A percentile compares a stretch with the other conserved stretches of the same genome.
These are phyloP conservation scores for Holothuria leucospilota DNA, from an alignment of 53 echinoderm and acorn worm species.

Conservation along the genomic window DNA sequence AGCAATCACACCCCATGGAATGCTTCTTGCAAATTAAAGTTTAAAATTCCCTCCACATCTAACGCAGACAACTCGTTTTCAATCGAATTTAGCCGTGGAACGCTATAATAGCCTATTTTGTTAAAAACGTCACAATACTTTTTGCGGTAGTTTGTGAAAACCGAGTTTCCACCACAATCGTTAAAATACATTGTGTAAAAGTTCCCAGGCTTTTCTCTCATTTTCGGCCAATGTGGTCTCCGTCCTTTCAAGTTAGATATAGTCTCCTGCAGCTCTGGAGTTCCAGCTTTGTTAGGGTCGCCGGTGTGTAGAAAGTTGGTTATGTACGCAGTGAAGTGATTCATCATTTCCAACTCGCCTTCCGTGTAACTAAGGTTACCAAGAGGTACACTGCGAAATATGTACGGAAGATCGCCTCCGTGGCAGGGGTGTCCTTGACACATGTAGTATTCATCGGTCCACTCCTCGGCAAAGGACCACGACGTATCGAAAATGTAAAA, in stretches of 20 bases:
- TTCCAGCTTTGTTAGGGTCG: constrained; percentile 1
- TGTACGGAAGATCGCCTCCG: constrained; percentile 14
- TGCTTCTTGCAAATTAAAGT: too few species aligned
- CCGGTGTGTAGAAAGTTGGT: constrained; percentile 15
- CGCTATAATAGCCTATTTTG: not conserved
- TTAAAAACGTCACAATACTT: not conserved
- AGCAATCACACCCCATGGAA: too few species aligned
- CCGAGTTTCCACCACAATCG: not conserved
- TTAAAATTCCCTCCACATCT: too few species aligned
- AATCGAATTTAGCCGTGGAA: not conserved
- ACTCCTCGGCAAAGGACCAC: not conserved
- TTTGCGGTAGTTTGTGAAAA: not conserved
- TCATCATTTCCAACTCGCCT: not conserved
- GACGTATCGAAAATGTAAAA: constrained; percentile 10
- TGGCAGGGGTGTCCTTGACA: constrained; percentile 19
- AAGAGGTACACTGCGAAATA: constrained; percentile 7
- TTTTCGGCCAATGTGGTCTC: not conserved
- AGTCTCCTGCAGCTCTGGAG: not conserved
- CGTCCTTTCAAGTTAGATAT: not conserved
- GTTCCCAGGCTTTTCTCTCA: not conserved
- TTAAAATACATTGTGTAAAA: not conserved
- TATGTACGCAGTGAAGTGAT: not conserved
- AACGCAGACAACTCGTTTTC: too few species aligned
- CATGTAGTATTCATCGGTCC: not conserved
- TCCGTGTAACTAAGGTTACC: not conserved